Evolutionary conservation across 2,797 vertebrate genomes (phyloP).

Genomic region (Myiotriccus ornatus): DNA sequence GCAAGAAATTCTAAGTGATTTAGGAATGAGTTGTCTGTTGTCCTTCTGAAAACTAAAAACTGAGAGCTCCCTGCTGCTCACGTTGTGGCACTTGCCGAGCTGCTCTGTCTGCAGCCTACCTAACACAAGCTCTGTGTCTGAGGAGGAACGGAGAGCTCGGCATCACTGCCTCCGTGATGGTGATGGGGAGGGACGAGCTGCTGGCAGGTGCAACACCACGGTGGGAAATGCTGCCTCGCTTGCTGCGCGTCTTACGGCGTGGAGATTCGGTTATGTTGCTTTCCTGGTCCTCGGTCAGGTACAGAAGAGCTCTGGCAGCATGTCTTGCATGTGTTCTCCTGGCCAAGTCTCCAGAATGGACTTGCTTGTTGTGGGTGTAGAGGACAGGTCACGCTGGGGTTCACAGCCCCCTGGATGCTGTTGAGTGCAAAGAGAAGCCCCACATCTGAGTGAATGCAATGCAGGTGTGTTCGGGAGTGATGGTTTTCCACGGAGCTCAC

Average conservation of each 20-base stretch:
- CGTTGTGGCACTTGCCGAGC: neutral
- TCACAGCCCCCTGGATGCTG: neutral
- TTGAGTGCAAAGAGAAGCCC: neutral
- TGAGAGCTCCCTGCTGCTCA: neutral
- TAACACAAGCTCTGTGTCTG: neutral
- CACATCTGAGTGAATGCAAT: rapidly evolving
- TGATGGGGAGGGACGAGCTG: neutral
- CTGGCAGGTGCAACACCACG: neutral
- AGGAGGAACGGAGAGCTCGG: neutral
- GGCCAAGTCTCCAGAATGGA: neutral
- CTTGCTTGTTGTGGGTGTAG: neutral
- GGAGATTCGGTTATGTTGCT: rapidly evolving
- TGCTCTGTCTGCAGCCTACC: neutral
- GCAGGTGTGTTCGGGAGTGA: neutral
- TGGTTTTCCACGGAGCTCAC: neutral
- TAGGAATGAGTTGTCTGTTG: neutral
- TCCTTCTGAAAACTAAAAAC: neutral
- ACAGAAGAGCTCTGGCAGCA: neutral
- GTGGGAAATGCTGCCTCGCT: neutral
- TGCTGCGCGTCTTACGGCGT: neutral
- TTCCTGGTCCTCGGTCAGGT: neutral
- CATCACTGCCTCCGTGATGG: neutral
- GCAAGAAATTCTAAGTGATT: neutral
- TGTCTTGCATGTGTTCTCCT: rapidly evolving
- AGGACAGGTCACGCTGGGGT: neutral